Base-by-base conservation (phyloP, 2,113 vertebrate species). In the Ceyx margarethae region DNA sequence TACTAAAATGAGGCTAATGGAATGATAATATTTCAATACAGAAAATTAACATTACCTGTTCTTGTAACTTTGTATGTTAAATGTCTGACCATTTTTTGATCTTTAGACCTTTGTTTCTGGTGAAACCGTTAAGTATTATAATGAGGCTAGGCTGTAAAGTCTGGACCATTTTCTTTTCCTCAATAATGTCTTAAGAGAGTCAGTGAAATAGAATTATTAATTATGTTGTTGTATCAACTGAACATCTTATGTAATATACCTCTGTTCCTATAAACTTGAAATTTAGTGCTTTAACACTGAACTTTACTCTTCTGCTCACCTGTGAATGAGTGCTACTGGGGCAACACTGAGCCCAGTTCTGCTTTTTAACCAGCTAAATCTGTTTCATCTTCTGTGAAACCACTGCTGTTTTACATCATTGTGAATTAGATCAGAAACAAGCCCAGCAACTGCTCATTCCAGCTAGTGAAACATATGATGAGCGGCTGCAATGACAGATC, bases 361-460 rank as follows among this genome's bases (percentile, higher is more conserved):
- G 87, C 87, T 67, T 91, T 83, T 77, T 80, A 87, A 77, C 77
- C 90, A 91, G 51, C 61, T 87, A 77, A 87, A 72, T 80, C 40
- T 79, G 65, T 46, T 83, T 67, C 62, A 57, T 85, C 81, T 74
- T 65, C 73, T 84, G 85, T 61, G 60, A 81, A 95, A 86, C 84
- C 90, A 50, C 72, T 86, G 76, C 83, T 90, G 80, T 3, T 91
- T 93, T 94, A 86, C 81, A 93, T 81, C 83, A 21, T 37, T 68
- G 65, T 76, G 89, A 85, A 68, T 62, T 71, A 91, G 91, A 80
- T 93, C 87, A 93, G 91, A 89, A 94, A 84, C 66, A 79, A 90
- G 77, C 56, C 28, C 92, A 78, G 77, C 2, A 6, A 86, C 85
- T 94, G 80, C 77, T 93, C 62, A 26, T 68, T 84, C 54, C 54